These are phyloP conservation scores for Tarsius wallacei DNA, from an alignment of 2,797 vertebrate species.

Conservation along the genomic window DNA sequence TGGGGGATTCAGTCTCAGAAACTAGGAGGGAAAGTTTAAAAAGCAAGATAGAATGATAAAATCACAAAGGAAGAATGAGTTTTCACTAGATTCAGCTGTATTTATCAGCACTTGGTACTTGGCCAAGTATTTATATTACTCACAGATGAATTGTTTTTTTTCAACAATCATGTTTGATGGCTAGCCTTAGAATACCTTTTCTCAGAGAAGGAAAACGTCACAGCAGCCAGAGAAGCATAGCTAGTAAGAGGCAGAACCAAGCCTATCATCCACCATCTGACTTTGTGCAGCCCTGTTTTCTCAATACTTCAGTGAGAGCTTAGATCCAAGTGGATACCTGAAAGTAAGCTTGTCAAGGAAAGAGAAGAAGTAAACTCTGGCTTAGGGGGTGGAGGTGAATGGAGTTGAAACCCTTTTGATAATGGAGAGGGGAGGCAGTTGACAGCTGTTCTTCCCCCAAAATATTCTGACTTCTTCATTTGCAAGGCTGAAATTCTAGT, in stretches of 20 bases:
- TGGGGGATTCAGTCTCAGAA: conserved; percentile 11
- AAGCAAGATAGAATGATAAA: neutral
- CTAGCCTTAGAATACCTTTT: neutral
- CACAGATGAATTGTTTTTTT: neutral
- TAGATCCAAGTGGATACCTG: neutral
- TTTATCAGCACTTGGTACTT: neutral
- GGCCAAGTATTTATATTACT: neutral
- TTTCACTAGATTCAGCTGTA: neutral
- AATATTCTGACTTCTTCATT: conserved; percentile 61
- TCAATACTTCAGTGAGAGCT: neutral
- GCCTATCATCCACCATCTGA: neutral
- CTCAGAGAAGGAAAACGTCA: neutral
- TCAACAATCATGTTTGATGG: neutral
- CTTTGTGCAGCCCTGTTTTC: neutral
- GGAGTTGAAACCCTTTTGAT: neutral
- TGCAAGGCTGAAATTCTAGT: conserved; percentile 36
- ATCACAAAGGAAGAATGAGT: neutral
- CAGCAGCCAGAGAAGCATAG: neutral
- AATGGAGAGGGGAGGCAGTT: neutral
- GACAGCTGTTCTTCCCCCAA: neutral
- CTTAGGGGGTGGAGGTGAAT: neutral
- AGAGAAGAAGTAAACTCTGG: neutral
- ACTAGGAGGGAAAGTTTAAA: neutral
- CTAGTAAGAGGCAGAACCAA: neutral
- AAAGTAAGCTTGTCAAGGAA: neutral